These are phyloP conservation scores for Craterocephalus amniculus DNA, from an alignment of 2,797 vertebrate species.

Conservation along the genomic window DNA sequence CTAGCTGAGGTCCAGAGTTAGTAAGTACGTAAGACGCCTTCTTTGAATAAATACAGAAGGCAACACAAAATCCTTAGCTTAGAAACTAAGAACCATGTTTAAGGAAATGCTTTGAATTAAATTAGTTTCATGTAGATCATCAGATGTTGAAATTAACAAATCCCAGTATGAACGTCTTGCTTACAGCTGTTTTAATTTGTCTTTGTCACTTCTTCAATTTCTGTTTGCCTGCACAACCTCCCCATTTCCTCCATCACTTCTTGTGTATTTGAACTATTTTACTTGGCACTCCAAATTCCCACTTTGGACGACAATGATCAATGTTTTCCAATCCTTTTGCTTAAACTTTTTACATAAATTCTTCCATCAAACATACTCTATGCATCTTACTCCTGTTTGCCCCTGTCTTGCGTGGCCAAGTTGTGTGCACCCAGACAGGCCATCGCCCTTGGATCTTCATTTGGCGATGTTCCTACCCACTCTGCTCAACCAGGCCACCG, in stretches of 20 bases:
- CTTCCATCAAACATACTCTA: constrained; percentile 11
- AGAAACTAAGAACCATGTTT: neutral
- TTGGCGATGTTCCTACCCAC: constrained; percentile 99
- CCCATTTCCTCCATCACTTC: constrained; percentile 8
- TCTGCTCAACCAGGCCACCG: constrained; percentile 95
- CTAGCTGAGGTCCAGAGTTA: neutral
- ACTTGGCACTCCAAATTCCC: constrained; percentile 10
- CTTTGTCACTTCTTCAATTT: constrained; percentile 37
- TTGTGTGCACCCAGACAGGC: constrained; percentile 87
- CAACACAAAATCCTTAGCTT: neutral
- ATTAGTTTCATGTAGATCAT: constrained; percentile 10
- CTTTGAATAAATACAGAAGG: neutral
- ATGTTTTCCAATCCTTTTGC: constrained; percentile 16
- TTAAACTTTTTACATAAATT: constrained; percentile 10
- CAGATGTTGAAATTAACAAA: constrained; percentile 16
- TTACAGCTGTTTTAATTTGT: constrained; percentile 54
- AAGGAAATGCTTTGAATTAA: neutral
- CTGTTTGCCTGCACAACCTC: constrained; percentile 8
- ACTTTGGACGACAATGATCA: neutral
- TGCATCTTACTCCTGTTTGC: constrained; percentile 1
- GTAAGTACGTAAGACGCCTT: neutral
- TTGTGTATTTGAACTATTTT: constrained; percentile 14
- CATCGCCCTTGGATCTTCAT: constrained; percentile 95
- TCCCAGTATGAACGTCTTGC: constrained; percentile 55
- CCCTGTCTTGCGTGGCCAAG: constrained; percentile 77